Evolutionary conservation across 2,113 vertebrate species (phyloP).

Genomic region (Macaca mulatta): DNA sequence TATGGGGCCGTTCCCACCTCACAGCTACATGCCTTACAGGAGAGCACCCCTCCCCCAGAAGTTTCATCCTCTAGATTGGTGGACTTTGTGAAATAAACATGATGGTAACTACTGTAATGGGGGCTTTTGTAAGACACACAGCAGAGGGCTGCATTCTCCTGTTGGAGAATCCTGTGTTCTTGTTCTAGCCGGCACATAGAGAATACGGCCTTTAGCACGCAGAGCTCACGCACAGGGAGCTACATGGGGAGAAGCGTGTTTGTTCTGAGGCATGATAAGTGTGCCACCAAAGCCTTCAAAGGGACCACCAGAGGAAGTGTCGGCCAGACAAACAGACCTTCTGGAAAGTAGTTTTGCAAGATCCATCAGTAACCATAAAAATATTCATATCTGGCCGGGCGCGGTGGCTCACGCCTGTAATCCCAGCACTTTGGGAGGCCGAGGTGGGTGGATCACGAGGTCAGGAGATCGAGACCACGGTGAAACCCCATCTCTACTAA

Average conservation of each 20-base stretch:
- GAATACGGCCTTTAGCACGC: neutral
- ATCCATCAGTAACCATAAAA: neutral
- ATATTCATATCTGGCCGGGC: neutral
- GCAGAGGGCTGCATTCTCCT: neutral
- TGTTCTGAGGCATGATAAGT: neutral
- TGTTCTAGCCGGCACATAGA: neutral
- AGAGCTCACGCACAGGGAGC: neutral
- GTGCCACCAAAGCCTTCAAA: neutral
- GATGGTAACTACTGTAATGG: neutral
- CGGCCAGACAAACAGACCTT: neutral
- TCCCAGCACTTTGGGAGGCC: too few relatives aligned
- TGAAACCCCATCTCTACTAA: too few relatives aligned
- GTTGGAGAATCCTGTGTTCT: neutral
- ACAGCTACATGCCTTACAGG: neutral
- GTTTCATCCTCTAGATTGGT: neutral
- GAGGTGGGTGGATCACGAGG: too few relatives aligned
- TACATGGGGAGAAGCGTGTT: rapidly evolving
- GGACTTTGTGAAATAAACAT: neutral
- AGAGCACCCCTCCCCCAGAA: neutral
- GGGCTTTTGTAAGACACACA: neutral
- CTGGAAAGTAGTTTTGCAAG: neutral
- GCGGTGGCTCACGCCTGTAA: too few relatives aligned
- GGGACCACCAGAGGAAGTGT: neutral
- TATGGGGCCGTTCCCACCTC: rapidly evolving
- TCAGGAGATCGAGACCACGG: too few relatives aligned